Evolutionary conservation across 2,888 invertebrate genomes (phyloP).

Genomic region (Rutpela maculata): DNA sequence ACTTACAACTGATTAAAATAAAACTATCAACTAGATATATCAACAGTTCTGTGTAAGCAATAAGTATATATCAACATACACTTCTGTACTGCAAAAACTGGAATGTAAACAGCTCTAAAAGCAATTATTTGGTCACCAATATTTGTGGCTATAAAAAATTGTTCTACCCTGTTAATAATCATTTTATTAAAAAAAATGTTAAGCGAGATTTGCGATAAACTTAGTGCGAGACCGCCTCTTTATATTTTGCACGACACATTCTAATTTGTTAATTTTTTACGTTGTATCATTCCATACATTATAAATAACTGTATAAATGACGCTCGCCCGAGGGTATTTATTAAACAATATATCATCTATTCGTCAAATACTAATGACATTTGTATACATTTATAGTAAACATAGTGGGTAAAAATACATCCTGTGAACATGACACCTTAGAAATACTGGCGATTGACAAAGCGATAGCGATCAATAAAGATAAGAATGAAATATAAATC

Average conservation of each 20-base stretch:
- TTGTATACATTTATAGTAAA: conserved; percentile 8
- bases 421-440: conserved; percentile 28
- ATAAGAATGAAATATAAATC: conserved; percentile 32
- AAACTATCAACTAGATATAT: too few relatives aligned
- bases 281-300: background rate
- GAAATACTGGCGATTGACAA: conserved; percentile 32
- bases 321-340: background rate
- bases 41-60: too few relatives aligned
- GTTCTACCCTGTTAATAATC: too few relatives aligned
- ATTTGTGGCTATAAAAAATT: too few relatives aligned
- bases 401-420: conserved; percentile 8
- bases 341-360: background rate
- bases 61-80: too few relatives aligned
- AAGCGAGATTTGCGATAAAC: too few relatives aligned
- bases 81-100: too few relatives aligned
- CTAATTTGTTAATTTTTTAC: background rate
- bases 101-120: too few relatives aligned
- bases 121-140: too few relatives aligned
- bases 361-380: background rate
- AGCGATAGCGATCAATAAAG: conserved; percentile 29
- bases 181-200: too few relatives aligned
- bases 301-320: background rate
- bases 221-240: too few relatives aligned
- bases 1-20: too few relatives aligned
- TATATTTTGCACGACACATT: background rate